Percentiles rank a stretch among this genome's conserved stretches.
phyloP scores from a whole-genome alignment of 2,797 vertebrate species.

The Sphenodon punctatus region DNA sequence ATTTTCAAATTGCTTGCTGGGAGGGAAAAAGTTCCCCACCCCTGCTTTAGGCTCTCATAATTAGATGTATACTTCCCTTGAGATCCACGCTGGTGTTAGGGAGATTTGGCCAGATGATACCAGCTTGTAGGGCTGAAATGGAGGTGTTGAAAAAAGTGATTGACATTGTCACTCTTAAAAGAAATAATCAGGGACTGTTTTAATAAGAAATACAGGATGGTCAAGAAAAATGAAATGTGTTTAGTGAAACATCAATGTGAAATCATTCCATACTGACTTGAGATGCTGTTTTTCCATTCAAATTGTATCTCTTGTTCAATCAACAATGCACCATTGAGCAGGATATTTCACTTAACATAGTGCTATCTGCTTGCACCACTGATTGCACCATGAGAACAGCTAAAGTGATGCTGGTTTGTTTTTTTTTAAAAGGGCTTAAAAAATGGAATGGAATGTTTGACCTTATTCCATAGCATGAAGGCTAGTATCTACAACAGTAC shows the following conservation, averaged over 20 bases:
- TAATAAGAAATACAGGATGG: not conserved
- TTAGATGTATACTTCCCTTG: too few species aligned
- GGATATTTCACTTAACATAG: not conserved
- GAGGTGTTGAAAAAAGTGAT: not conserved
- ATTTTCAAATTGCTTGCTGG: too few species aligned
- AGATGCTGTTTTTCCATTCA: not conserved
- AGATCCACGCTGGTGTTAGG: not conserved
- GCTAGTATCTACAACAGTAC: not conserved
- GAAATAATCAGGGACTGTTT: not conserved
- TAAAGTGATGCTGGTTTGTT: not conserved
- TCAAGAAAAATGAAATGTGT: not conserved
- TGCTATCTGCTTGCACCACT: not conserved
- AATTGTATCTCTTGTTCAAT: not conserved
- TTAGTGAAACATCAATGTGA: not conserved
- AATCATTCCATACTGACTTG: not conserved
- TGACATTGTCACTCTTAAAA: not conserved
- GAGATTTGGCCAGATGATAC: not conserved
- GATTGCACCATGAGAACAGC: not conserved
- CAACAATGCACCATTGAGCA: not conserved
- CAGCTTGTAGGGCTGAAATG: rapidly evolving
- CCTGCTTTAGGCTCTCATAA: too few species aligned
- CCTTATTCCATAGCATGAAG: not conserved
- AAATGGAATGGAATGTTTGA: not conserved
- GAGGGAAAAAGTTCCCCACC: not conserved
- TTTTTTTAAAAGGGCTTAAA: not conserved